Evolutionary conservation across 2,797 vertebrate species (phyloP), one percentile per base, ranked within the genome.

Genomic region (Trematocara caparti): DNA sequence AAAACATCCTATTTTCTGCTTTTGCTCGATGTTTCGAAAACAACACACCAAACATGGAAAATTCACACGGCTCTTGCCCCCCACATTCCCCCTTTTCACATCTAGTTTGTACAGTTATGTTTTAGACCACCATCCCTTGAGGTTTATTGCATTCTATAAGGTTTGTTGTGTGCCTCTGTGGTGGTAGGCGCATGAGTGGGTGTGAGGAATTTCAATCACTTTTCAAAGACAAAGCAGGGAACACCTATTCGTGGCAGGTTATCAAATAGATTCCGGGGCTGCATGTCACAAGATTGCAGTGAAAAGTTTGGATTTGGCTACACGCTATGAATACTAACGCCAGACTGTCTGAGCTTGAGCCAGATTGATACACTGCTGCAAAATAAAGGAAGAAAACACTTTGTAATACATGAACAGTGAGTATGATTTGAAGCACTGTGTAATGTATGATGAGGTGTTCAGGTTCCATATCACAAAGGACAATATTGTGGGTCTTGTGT

Each of bases 141-240:
- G 88, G 38, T 86, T 79, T 82, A 75, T 80, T 80, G 78, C 78
- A 71, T 81, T 86, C 86, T 86, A 80, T 79, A 12, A 17, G 83
- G 82, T 82, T 81, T 83, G 85, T 74, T 82, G 82, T 81, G 85
- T 45, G 85, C 59, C 49, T 78, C 17, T 2, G 79, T 72, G 78
- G 78, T 73, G 79, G 64, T 80, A 14, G 80, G 86, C 71, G 73
- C 81, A 79, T 75, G 90, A 83, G 90, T 85, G 90, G 86, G 89
- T 82, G 90, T 83, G 3, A 87, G 50, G 92, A 94, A 94, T 94
- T 93, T 91, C 93, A 94, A 93, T 93, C 90, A 88, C 87, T 85
- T 90, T 77, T 93, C 89, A 93, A 90, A 94, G 93, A 95, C 93
- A 90, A 92, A 94, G 90, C 83, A 91, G 88, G 86, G 84, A 92